phyloP scores from a whole-genome alignment of 2,113 vertebrate species.

The Platanista minor region DNA sequence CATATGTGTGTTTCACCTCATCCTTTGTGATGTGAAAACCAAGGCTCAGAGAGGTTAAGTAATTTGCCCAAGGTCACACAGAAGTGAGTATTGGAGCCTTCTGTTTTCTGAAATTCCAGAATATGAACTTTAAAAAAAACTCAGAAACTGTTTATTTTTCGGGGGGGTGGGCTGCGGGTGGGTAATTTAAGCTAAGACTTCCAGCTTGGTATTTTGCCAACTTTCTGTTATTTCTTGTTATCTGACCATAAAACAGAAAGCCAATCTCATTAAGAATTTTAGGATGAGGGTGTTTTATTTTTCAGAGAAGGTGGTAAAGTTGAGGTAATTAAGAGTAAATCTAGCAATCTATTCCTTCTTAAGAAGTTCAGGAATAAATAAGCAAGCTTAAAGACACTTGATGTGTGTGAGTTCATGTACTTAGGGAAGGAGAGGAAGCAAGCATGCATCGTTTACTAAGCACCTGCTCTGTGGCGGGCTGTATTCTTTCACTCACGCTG shows the following conservation, averaged over 20 bases:
- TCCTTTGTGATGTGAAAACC: neutral
- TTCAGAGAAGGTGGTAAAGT: neutral
- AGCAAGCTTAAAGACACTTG: neutral
- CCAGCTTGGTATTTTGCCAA: neutral
- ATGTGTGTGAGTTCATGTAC: accelerated
- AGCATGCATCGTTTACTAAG: accelerated
- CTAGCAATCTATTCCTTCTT: too few species aligned
- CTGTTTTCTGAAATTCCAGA: neutral
- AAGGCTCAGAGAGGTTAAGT: neutral
- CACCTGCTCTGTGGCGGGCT: neutral
- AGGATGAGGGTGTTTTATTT: neutral
- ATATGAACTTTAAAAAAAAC: neutral
- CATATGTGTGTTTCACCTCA: accelerated
- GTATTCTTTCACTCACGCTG: neutral
- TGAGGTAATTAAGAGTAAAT: neutral
- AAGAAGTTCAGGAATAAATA: neutral
- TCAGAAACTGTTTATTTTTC: neutral
- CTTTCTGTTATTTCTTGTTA: neutral
- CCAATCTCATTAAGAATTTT: neutral
- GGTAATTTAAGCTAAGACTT: neutral
- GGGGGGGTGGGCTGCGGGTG: accelerated
- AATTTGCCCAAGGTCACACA: neutral
- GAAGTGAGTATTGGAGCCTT: neutral
- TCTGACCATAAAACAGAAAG: neutral
- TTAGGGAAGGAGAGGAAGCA: too few species aligned